Base-by-base conservation (phyloP, 2,113 vertebrate species). In the Catharus bicknelli region DNA sequence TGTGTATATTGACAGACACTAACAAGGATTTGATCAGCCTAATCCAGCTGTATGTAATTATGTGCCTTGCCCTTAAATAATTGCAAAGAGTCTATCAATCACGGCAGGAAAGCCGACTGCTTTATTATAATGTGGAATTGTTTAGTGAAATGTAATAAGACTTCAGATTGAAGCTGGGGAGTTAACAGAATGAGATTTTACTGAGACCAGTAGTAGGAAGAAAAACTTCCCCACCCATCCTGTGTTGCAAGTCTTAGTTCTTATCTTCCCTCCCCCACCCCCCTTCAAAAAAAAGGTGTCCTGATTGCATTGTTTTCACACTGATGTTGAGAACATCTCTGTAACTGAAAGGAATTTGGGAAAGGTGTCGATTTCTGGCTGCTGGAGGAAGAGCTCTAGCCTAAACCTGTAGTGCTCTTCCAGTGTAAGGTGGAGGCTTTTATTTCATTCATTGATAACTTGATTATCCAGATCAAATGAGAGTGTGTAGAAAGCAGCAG, bases 21-120 rank as follows among this genome's bases (percentile, higher is more conserved):
- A 84, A 91, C 57, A 70, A 61, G 81, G 42, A 69, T 95, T 92
- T 93, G 93, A 95, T 95, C 91, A 92, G 59, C 79, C 74, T 95
- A 86, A 84, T 96, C 90, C 94, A 78, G 42, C 85, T 91, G 38
- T 81, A 80, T 93, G 66, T 95, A 90, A 94, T 86, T 74, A 81
- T 70, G 53, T 91, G 50, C 81, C 70, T 86, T 76, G 83, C 73
- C 63, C 78, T 91, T 94, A 96, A 97, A 86, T 95, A 96, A 95
- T 88, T 95, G 90, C 75, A 86, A 89, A 86, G 48, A 67, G 74
- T 70, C 89, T 90, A 34, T 96, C 94, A 87, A 9, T 96, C 93
- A 90, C 51, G 92, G 82, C 45, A 40, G 73, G 66, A 55, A 51
- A 79, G 68, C 82, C 27, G 6, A 58, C n/a, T 80, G 78, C 79